These are phyloP conservation scores for Pyrrhia umbra DNA, from an alignment of 2,888 invertebrate genomes.

Conservation along the genomic window DNA sequence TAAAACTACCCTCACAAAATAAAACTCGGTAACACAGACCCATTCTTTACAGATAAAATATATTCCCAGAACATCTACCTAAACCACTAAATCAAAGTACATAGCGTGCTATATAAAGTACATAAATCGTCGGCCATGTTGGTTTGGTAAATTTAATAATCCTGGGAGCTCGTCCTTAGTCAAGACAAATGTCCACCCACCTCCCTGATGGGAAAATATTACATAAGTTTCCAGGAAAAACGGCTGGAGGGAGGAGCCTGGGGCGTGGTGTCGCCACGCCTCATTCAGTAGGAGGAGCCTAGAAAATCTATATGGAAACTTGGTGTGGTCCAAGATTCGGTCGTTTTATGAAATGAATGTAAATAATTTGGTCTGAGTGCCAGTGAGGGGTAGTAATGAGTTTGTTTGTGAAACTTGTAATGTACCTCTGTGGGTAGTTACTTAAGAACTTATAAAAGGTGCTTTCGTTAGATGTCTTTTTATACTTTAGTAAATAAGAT, in stretches of 20 bases:
- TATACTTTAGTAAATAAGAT: not conserved
- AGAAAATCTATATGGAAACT: constrained; percentile 36
- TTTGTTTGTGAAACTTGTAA: constrained; percentile 52
- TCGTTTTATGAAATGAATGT: constrained; percentile 56
- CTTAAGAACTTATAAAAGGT: constrained; percentile 2
- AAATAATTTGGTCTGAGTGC: constrained; percentile 66
- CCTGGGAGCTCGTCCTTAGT: constrained; percentile 71
- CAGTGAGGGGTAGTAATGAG: constrained; percentile 46
- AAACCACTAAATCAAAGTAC: constrained; percentile 66
- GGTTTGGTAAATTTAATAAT: constrained; percentile 84
- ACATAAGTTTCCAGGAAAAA: constrained; percentile 73
- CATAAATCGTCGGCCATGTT: constrained; percentile 73
- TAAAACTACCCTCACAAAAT: constrained; percentile 34
- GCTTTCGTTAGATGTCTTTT: not conserved
- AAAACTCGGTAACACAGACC: constrained; percentile 45
- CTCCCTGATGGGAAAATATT: constrained; percentile 75
- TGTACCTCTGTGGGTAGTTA: not conserved
- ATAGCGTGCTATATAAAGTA: constrained; percentile 62
- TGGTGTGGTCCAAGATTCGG: constrained; percentile 44
- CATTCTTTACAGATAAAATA: constrained; percentile 58
- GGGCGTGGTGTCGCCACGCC: constrained; percentile 70
- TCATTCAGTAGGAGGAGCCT: constrained; percentile 54
- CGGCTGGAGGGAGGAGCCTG: constrained; percentile 55
- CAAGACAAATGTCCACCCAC: constrained; percentile 82
- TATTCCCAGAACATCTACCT: constrained; percentile 52